A percentile compares a stretch with the other conserved stretches of the same genome.
These are phyloP conservation scores for Cylindroiulus punctatus DNA, from an alignment of 2,888 invertebrate species.

Conservation along the genomic window DNA sequence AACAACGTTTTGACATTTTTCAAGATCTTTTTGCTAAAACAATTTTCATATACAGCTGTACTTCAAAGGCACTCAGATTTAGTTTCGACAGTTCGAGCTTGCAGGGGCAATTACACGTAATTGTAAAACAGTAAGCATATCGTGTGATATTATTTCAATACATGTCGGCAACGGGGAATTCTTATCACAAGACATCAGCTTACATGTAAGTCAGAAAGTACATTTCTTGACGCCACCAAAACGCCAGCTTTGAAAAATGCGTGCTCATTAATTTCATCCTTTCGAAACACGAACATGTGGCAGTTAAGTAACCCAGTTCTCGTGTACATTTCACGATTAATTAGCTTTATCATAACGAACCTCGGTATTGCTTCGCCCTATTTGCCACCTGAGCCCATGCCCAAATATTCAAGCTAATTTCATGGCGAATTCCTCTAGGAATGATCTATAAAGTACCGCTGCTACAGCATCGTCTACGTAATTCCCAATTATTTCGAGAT, in stretches of 20 bases:
- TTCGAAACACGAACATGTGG: neutral
- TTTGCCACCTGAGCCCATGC: neutral
- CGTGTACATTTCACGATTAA: neutral
- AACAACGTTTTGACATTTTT: no score
- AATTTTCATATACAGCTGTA: no score
- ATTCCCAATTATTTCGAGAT: neutral
- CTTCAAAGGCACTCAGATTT: no score
- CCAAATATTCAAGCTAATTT: constrained; percentile 9
- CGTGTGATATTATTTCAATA: no score
- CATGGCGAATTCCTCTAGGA: neutral
- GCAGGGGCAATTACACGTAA: no score
- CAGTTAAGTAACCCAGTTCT: neutral
- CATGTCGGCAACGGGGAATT: no score
- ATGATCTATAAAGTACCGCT: neutral
- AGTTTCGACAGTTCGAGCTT: no score
- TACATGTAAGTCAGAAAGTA: no score
- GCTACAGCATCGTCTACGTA: neutral
- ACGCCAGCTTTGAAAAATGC: neutral
- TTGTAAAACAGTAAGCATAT: no score
- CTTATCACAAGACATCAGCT: no score
- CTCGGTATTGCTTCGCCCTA: neutral
- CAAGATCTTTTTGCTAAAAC: no score
- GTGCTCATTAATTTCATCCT: neutral
- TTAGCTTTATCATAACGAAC: constrained; percentile 17
- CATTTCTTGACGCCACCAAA: no score